These are phyloP conservation scores for Mobula birostris DNA, from an alignment of 2,113 vertebrate genomes.

Conservation along the genomic window DNA sequence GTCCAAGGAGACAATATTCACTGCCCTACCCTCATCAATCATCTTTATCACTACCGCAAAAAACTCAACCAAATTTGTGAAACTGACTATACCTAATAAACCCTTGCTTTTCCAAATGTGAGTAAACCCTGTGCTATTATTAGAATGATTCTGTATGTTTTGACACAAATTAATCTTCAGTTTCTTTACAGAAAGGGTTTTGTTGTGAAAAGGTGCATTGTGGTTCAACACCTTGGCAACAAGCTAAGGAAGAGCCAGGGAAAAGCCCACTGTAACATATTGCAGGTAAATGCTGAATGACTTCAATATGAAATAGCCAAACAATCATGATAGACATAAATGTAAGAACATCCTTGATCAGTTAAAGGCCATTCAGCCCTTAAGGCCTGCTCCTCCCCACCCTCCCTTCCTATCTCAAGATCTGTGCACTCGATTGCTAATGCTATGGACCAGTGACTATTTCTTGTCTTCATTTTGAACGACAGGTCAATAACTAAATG, in stretches of 20 bases:
- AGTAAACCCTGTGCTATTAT: too few relatives aligned
- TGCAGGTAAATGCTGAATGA: constrained; percentile 50
- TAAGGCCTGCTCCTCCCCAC: neutral
- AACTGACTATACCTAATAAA: too few relatives aligned
- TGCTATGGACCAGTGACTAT: neutral
- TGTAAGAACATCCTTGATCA: neutral
- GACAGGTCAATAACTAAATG: neutral
- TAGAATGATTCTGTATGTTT: neutral
- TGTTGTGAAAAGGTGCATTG: constrained; percentile 57
- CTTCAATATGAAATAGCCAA: neutral
- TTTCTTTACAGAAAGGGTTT: constrained; percentile 18
- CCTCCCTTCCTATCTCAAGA: neutral
- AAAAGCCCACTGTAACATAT: constrained; percentile 45
- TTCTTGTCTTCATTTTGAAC: neutral
- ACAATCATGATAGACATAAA: neutral
- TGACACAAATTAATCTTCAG: neutral
- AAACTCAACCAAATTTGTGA: too few relatives aligned
- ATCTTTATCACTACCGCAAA: too few relatives aligned
- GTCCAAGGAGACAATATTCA: too few relatives aligned
- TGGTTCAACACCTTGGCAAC: constrained; percentile 55
- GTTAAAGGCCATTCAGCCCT: neutral
- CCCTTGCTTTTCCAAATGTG: too few relatives aligned
- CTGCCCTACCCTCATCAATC: too few relatives aligned
- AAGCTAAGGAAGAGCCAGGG: constrained; percentile 46
- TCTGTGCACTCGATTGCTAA: neutral